These are phyloP conservation scores for Solea solea DNA, from an alignment of 2,113 vertebrate genomes.

Conservation along the genomic window DNA sequence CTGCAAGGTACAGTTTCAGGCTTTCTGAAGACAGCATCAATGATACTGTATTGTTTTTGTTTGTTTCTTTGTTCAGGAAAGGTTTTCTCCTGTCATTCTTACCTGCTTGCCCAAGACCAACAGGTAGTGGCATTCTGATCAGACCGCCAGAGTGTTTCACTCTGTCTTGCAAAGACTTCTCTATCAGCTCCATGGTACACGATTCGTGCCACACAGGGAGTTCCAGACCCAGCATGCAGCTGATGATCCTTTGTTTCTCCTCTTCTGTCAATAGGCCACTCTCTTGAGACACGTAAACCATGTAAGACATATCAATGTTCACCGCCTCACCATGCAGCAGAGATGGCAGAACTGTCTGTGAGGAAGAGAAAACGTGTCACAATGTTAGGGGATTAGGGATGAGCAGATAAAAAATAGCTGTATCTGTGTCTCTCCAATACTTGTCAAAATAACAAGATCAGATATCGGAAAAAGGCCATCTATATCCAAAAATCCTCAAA, in stretches of 20 bases:
- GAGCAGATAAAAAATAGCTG: too few species aligned
- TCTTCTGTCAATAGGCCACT: conserved; percentile 65
- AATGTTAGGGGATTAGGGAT: background rate
- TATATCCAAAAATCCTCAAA: too few species aligned
- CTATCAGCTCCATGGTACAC: conserved; percentile 80
- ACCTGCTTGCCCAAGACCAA: conserved; percentile 83
- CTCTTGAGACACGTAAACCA: conserved; percentile 82
- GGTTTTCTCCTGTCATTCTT: background rate
- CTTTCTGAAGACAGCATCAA: background rate
- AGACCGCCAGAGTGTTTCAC: conserved; percentile 83
- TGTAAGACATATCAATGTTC: conserved; percentile 86
- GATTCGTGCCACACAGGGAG: conserved; percentile 82
- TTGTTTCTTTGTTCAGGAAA: background rate
- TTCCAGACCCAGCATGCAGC: conserved; percentile 84
- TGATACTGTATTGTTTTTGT: background rate
- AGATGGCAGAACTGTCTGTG: conserved; percentile 81
- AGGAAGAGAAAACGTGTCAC: background rate
- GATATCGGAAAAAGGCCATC: too few species aligned
- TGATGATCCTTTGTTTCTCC: conserved; percentile 82
- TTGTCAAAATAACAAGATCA: too few species aligned
- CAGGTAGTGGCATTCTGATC: conserved; percentile 82
- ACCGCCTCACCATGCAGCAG: conserved; percentile 87
- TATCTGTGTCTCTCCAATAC: too few species aligned
- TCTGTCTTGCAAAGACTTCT: conserved; percentile 81
- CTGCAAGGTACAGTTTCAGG: background rate